A percentile compares a stretch with the other conserved stretches of the same genome.
Evolutionary conservation across 2,888 invertebrate genomes (phyloP).

Genomic region (Sinohyriopsis cumingii): DNA sequence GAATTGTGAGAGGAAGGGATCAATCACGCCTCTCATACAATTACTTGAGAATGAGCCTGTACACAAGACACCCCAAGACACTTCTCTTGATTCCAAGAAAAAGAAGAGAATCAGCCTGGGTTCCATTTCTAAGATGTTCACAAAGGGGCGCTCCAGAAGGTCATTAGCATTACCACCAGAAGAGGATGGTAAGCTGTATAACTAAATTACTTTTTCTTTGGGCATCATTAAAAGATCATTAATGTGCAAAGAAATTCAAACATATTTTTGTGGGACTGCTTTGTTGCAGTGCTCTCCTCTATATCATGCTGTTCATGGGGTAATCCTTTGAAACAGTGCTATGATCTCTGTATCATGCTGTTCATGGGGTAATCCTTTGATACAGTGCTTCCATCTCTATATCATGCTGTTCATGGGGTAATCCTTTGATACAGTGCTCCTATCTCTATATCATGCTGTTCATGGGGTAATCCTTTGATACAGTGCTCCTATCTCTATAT

Average conservation of each 20-base stretch:
- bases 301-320: no score
- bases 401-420: no score
- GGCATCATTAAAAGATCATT: background rate
- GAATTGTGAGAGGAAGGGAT: constrained; percentile 35
- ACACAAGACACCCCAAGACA: constrained; percentile 26
- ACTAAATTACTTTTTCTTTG: background rate
- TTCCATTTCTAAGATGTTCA: constrained; percentile 61
- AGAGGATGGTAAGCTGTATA: constrained; percentile 43
- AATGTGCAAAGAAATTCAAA: background rate
- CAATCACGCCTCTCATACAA: constrained; percentile 43
- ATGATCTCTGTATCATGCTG: no score
- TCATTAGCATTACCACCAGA: constrained; percentile 58
- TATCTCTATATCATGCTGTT: no score
- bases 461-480: no score
- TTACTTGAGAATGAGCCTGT: constrained; percentile 25
- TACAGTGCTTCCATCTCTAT: no score
- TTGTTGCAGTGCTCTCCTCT: no score
- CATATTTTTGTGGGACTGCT: background rate
- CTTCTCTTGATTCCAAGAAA: constrained; percentile 35
- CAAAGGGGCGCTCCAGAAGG: constrained; percentile 50
- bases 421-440: no score
- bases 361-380: no score
- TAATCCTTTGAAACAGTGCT: no score
- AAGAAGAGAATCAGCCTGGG: constrained; percentile 59
- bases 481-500: no score